phyloP scores from a whole-genome alignment of 2,888 invertebrate species.

The Andrena trimmerana region DNA sequence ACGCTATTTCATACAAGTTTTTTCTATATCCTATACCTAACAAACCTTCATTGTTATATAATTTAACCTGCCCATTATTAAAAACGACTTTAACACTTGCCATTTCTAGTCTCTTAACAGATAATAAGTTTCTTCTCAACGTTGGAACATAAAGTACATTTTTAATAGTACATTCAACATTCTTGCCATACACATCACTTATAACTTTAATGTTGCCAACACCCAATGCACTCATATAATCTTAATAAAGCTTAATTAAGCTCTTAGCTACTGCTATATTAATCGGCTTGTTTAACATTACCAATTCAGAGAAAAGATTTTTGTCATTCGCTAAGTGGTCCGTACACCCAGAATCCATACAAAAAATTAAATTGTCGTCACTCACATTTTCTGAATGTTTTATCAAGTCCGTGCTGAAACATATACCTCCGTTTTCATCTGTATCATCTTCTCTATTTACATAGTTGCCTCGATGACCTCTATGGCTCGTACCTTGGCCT shows the following conservation, averaged over 20 bases:
- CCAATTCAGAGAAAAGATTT: background rate
- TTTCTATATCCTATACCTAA: conserved; percentile 16
- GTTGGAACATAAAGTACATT: conserved; percentile 14
- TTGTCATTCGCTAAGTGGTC: conserved; percentile 28
- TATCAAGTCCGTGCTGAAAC: background rate
- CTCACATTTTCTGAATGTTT: background rate
- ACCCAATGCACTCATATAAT: conserved; percentile 17
- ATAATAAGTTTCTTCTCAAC: conserved; percentile 20
- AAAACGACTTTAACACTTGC: background rate
- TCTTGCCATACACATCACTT: background rate
- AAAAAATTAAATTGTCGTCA: conserved; percentile 3
- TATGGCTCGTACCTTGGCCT: too few relatives aligned
- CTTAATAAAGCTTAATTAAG: too few relatives aligned
- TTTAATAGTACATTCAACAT: background rate
- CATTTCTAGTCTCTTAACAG: conserved; percentile 24
- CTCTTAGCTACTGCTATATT: conserved; percentile 25
- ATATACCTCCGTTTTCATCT: background rate
- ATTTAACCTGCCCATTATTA: background rate
- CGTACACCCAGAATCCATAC: conserved; percentile 35
- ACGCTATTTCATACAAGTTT: conserved; percentile 20
- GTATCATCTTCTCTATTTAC: background rate
- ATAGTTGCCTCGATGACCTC: background rate
- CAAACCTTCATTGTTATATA: background rate
- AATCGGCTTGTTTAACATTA: conserved; percentile 14
- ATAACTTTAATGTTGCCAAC: background rate